Evolutionary conservation across 2,888 invertebrate species (phyloP), one percentile per base, ranked within the genome.

Genomic region (Tupiocoris notatus): DNA sequence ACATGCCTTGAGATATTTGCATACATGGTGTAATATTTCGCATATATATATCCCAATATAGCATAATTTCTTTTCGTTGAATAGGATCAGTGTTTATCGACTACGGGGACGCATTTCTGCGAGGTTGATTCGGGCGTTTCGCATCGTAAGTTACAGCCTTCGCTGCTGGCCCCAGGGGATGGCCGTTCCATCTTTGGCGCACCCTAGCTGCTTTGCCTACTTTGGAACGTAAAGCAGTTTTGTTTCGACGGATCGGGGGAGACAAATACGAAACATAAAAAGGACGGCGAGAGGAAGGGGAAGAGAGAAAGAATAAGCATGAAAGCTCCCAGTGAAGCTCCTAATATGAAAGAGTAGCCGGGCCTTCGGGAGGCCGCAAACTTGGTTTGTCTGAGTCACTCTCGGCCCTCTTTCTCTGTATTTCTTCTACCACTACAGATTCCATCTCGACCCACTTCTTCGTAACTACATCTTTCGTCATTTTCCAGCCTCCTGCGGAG

Each of bases 291-390:
- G n/a, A n/a, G n/a, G 12, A 39, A 39, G 39, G 12, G 12, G 39
- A 39, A 12, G 12, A 3, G 39, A 39, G 12, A 39, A 39, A 58
- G 57, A 21, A 22, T 22, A 70, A 70, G 70, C 59, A 70, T 70
- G 70, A 59, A 70, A 70, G 70, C 70, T 70, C 70, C 58, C 59
- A 17, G 59, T 39, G 39, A 54, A 18, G 24, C 22, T 63, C 70
- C 24, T 70, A 70, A 70, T 70, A 70, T 70, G 70, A 70, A 70
- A 70, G 70, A 70, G 70, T 70, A 59, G 70, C 59, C 18, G 70
- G 59, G 70, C 25, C 21, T 57, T 39, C n/a, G 70, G 65, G 70
- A 22, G 12, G 24, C 59, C 70, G 25, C 70, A 70, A 70, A 70
- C 70, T 70, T 70, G 70, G 58, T 70, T 70, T 70, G 58, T 39